A percentile compares a stretch with the other conserved stretches of the same genome.
phyloP scores from a whole-genome alignment of 2,888 invertebrate genomes.

The Archips xylosteana region DNA sequence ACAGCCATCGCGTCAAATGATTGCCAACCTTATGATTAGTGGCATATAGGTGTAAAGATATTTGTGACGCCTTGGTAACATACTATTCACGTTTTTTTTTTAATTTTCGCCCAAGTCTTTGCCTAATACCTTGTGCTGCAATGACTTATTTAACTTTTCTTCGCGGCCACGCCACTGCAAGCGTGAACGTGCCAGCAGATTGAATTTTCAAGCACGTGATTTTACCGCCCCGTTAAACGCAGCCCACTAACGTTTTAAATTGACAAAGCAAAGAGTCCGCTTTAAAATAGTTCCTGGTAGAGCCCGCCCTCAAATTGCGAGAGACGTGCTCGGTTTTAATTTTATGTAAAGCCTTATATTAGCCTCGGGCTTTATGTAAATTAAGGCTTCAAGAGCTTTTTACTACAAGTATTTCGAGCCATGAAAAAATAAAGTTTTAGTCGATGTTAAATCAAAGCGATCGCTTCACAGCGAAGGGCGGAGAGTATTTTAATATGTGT shows the following conservation, averaged over 20 bases:
- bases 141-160: not conserved
- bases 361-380: constrained; percentile 36
- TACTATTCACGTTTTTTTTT: too few relatives aligned
- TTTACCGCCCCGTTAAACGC: not conserved
- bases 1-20: too few relatives aligned
- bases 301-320: constrained; percentile 28
- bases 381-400: constrained; percentile 20
- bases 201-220: constrained; percentile 2
- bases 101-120: too few relatives aligned
- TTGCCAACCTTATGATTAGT: too few relatives aligned
- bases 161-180: not conserved
- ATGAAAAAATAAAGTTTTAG: not conserved
- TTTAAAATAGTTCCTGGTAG: constrained; percentile 22
- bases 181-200: not conserved
- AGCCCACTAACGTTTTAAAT: constrained; percentile 7
- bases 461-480: not conserved
- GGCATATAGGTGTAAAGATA: too few relatives aligned
- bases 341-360: constrained; percentile 37
- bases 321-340: constrained; percentile 29
- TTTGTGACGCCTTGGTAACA: too few relatives aligned
- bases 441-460: not conserved
- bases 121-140: not conserved
- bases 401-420: constrained; percentile 3
- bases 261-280: constrained; percentile 34
- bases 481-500: too few relatives aligned